Percentiles rank a stretch among this genome's conserved stretches.
phyloP scores from a whole-genome alignment of 2,888 invertebrate genomes.

The Iphiclides podalirius region DNA sequence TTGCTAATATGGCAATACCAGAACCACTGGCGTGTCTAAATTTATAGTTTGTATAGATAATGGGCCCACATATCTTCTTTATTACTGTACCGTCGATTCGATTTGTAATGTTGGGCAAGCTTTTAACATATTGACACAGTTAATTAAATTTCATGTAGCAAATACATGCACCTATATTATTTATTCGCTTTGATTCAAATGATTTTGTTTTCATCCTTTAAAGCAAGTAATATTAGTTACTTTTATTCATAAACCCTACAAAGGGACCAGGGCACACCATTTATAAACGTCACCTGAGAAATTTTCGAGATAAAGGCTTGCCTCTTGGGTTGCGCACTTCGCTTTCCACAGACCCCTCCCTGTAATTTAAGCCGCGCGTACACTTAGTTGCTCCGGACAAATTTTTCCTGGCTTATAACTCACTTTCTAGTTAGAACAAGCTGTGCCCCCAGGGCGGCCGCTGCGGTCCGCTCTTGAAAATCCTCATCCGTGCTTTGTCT shows the following conservation, averaged over 20 bases:
- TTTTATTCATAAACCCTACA: neutral
- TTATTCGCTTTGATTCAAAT: conserved; percentile 38
- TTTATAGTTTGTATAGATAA: conserved; percentile 66
- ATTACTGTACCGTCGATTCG: conserved; percentile 26
- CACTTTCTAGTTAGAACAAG: conserved; percentile 55
- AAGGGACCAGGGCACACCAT: neutral
- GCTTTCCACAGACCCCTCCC: conserved; percentile 44
- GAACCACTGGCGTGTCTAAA: conserved; percentile 31
- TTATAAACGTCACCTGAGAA: conserved; percentile 14
- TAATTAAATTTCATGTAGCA: too few relatives aligned
- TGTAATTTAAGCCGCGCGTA: conserved; percentile 50
- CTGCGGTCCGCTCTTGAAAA: conserved; percentile 36
- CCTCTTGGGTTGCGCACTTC: conserved; percentile 35
- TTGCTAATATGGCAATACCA: conserved; percentile 1
- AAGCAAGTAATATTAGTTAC: too few relatives aligned
- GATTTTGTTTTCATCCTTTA: too few relatives aligned
- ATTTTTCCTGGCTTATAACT: conserved; percentile 53
- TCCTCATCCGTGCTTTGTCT: conserved; percentile 28
- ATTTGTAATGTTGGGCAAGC: too few relatives aligned
- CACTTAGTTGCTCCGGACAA: conserved; percentile 43
- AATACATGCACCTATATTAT: too few relatives aligned
- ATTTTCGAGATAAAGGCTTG: conserved; percentile 40
- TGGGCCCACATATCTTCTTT: conserved; percentile 34
- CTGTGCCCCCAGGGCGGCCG: conserved; percentile 34
- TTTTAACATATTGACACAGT: too few relatives aligned